phyloP scores from a whole-genome alignment of 2,888 invertebrate genomes.

The Nezara viridula region DNA sequence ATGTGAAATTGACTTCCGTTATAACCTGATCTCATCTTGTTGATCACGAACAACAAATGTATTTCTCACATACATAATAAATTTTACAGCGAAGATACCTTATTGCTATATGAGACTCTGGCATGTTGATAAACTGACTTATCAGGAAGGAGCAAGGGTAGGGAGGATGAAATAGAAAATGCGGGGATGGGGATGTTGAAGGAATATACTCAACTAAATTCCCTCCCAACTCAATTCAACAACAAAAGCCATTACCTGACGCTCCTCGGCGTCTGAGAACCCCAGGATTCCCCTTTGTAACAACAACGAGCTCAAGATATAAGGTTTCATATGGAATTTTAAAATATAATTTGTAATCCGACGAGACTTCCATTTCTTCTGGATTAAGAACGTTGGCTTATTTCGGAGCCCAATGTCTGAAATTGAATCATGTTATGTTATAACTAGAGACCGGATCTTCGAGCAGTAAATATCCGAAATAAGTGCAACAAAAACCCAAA shows the following conservation, averaged over 20 bases:
- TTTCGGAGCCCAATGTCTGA: not conserved
- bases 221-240: not conserved
- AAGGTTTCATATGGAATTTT: not conserved
- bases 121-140: not conserved
- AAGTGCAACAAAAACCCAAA: too few species aligned
- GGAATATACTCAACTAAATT: not conserved
- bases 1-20: too few species aligned
- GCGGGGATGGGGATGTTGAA: not conserved
- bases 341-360: not conserved
- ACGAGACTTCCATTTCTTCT: not conserved
- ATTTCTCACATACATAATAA: not conserved
- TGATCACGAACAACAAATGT: not conserved
- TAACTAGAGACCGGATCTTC: too few species aligned
- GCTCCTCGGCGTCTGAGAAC: not conserved
- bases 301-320: not conserved
- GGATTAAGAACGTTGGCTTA: not conserved
- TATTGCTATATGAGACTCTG: not conserved
- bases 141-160: not conserved
- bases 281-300: not conserved
- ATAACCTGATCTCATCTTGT: too few species aligned
- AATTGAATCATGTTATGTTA: too few species aligned
- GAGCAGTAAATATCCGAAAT: too few species aligned
- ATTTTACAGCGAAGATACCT: not conserved
- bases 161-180: not conserved
- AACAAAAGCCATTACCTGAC: constrained; percentile 12